Conservation (phyloP, 2,797 vertebrate genomes). For the Pelodytes ibericus region DNA sequence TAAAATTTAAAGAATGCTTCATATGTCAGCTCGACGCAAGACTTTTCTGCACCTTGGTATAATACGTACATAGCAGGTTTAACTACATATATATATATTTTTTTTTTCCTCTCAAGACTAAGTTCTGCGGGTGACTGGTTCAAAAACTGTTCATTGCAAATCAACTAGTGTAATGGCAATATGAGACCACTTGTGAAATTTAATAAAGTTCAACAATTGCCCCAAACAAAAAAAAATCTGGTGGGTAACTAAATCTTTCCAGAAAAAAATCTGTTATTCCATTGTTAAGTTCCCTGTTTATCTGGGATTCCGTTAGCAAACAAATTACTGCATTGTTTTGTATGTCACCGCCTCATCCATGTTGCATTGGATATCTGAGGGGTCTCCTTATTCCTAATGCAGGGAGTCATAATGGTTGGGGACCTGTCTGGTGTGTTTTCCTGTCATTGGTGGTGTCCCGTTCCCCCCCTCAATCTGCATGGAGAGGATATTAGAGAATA, state of each 20-base stretch:
- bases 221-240: conserved; percentile 31
- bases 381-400: conserved; percentile 12
- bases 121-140: conserved; percentile 28
- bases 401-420: conserved; percentile 19
- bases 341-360: neutral
- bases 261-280: neutral
- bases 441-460: conserved; percentile 43
- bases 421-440: conserved; percentile 32
- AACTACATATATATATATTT: neutral
- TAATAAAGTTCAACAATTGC: conserved; percentile 18
- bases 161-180: conserved; percentile 13
- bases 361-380: conserved; percentile 16
- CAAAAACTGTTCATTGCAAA: conserved; percentile 7
- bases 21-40: conserved; percentile 51
- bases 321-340: conserved; percentile 20
- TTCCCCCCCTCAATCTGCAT: conserved; percentile 29
- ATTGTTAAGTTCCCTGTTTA: conserved; percentile 27
- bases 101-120: conserved; percentile 25
- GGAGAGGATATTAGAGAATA: conserved; percentile 53
- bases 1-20: conserved; percentile 48
- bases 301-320: conserved; percentile 29
- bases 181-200: conserved; percentile 12
- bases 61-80: conserved; percentile 45
- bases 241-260: conserved; percentile 26
- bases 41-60: conserved; percentile 38